Percentiles rank a stretch among this genome's conserved stretches.
Evolutionary conservation across 2,888 invertebrate species (phyloP).

Genomic region (Cremastobaeus sp.): DNA sequence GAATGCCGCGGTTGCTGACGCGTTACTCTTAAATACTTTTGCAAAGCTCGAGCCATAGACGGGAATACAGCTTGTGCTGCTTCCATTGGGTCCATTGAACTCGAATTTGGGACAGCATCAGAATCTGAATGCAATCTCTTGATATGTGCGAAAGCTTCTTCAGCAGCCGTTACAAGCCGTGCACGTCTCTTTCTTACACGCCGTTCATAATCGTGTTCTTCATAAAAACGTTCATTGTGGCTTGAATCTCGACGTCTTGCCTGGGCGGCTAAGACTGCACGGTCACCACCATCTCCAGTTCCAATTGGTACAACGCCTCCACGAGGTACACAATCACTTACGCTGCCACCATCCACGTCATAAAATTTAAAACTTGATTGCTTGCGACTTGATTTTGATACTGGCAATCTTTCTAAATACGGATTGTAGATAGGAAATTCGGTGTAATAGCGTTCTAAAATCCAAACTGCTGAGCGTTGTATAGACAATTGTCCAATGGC

Average conservation of each 20-base stretch:
- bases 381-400: slow-evolving; percentile 88
- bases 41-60: slow-evolving; percentile 95
- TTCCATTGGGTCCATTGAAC: slow-evolving; percentile 94
- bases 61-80: slow-evolving; percentile 99
- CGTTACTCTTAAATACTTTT: slow-evolving; percentile 97
- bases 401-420: slow-evolving; percentile 93
- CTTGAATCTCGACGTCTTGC: slow-evolving; percentile 92
- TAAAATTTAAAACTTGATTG: slow-evolving; percentile 96
- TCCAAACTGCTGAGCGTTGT: slow-evolving; percentile 96
- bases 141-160: slow-evolving; percentile 99
- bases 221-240: slow-evolving; percentile 98
- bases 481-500: slow-evolving; percentile 94
- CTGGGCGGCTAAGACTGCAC: slow-evolving; percentile 81
- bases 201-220: slow-evolving; percentile 97
- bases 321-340: slow-evolving; percentile 84
- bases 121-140: slow-evolving; percentile 87
- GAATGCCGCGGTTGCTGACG: slow-evolving; percentile 97
- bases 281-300: slow-evolving; percentile 69
- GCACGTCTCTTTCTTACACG: slow-evolving; percentile 94
- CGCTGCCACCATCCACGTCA: slow-evolving; percentile 92
- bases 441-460: slow-evolving; percentile 95
- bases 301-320: slow-evolving; percentile 69
- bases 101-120: slow-evolving; percentile 83
- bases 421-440: slow-evolving; percentile 98
- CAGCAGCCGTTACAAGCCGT: slow-evolving; percentile 93